phyloP scores from a whole-genome alignment of 2,797 vertebrate genomes.

The Anguilla obscura region DNA sequence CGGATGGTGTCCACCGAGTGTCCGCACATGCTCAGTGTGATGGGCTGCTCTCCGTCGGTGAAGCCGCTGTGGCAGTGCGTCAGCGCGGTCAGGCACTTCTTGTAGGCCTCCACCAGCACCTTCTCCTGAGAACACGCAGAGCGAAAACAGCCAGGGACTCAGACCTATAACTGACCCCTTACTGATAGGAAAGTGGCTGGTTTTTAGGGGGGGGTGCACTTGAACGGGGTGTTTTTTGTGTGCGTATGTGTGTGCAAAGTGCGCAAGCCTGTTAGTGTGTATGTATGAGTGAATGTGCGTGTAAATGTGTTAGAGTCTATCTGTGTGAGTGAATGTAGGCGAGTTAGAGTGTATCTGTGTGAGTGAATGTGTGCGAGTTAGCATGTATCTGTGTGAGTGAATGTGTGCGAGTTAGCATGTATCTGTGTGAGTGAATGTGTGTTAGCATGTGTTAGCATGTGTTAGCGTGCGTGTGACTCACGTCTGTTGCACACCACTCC shows the following conservation, averaged over 20 bases:
- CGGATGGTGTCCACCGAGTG: conserved; percentile 92
- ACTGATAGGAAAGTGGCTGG: not conserved
- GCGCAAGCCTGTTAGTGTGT: not conserved
- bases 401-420: not conserved
- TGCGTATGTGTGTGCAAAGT: not conserved
- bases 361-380: not conserved
- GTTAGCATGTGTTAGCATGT: not conserved
- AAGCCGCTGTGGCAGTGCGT: conserved; percentile 87
- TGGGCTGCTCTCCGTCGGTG: conserved; percentile 89
- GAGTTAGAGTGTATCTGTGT: not conserved
- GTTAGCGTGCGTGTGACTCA: conserved; percentile 60
- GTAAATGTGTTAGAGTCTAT: not conserved
- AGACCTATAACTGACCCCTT: not conserved
- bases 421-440: not conserved
- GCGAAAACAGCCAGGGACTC: not conserved
- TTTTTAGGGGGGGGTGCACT: not conserved
- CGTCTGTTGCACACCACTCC: conserved; percentile 92
- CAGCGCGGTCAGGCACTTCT: conserved; percentile 84
- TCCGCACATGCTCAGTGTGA: conserved; percentile 86
- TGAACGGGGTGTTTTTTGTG: not conserved
- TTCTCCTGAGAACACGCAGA: conserved; percentile 75
- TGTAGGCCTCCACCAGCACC: conserved; percentile 91
- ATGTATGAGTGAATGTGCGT: not conserved
- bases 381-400: not conserved
- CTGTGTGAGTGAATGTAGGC: not conserved